Evolutionary conservation across 2,888 invertebrate species (phyloP).

Genomic region (Drosophila stalkeri): DNA sequence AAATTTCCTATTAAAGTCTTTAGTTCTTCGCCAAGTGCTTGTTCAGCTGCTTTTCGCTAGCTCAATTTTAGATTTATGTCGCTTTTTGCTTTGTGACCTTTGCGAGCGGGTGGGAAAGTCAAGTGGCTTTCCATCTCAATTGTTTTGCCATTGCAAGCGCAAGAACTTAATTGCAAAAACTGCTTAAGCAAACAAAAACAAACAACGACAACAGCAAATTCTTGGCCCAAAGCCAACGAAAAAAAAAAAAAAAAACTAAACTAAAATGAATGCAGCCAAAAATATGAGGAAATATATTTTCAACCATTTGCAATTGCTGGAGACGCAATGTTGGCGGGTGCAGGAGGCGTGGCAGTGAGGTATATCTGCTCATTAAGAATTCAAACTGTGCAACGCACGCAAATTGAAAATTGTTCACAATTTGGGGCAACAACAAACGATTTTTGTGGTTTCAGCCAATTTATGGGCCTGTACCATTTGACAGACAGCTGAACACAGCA

Average conservation of each 20-base stretch:
- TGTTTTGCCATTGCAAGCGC: constrained; percentile 39
- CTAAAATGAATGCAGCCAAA: constrained; percentile 36
- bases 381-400: constrained; percentile 46
- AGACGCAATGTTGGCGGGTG: neutral
- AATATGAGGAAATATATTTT: constrained; percentile 49
- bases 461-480: constrained; percentile 27
- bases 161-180: constrained; percentile 54
- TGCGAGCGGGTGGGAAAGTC: constrained; percentile 49
- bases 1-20: neutral
- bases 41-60: neutral
- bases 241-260: constrained; percentile 2
- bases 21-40: neutral
- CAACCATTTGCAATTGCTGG: constrained; percentile 28
- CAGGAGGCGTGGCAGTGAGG: neutral
- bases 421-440: constrained; percentile 69
- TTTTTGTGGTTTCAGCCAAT: constrained; percentile 54
- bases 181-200: constrained; percentile 32
- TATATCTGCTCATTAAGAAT: constrained; percentile 57
- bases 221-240: constrained; percentile 43
- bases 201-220: constrained; percentile 6
- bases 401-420: constrained; percentile 56
- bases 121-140: constrained; percentile 64
- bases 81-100: constrained; percentile 52
- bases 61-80: constrained; percentile 30
- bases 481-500: constrained; percentile 4